Evolutionary conservation across 2,113 vertebrate genomes (phyloP).

Genomic region (Psophia crepitans): DNA sequence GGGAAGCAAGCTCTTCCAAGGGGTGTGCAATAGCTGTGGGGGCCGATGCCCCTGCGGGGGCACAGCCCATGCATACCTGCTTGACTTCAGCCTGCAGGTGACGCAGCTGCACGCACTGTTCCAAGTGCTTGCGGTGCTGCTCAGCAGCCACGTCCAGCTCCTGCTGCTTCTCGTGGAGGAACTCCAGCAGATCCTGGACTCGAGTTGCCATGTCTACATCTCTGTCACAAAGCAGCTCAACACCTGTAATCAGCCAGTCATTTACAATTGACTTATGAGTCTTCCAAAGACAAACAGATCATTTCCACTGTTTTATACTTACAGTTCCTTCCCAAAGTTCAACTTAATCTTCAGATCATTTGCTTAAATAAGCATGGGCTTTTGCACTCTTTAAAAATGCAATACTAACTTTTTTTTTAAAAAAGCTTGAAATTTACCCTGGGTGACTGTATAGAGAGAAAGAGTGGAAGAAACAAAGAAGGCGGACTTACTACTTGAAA

Average conservation of each 20-base stretch:
- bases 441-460: background rate
- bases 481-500: background rate
- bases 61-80: slow-evolving; percentile 75
- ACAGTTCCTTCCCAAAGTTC: background rate
- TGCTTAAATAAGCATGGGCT: background rate
- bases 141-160: slow-evolving; percentile 91
- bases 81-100: slow-evolving; percentile 98
- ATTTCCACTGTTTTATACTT: fast-evolving
- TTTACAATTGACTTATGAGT: background rate
- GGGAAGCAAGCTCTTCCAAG: background rate
- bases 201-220: slow-evolving; percentile 97
- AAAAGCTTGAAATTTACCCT: background rate
- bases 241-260: slow-evolving; percentile 68
- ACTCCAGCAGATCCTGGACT: slow-evolving; percentile 95
- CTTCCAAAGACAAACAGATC: fast-evolving
- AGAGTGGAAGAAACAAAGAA: background rate
- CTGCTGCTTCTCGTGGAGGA: slow-evolving; percentile 97
- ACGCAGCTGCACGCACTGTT: slow-evolving; percentile 96
- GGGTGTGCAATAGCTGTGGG: fast-evolving
- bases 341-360: background rate
- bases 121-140: slow-evolving; percentile 94
- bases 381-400: background rate
- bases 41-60: too few species aligned
- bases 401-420: background rate
- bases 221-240: slow-evolving; percentile 93